Percentiles rank a stretch among this genome's conserved stretches.
These are phyloP conservation scores for Copidosoma floridanum DNA, from an alignment of 1,140 invertebrate genomes.

Conservation along the genomic window DNA sequence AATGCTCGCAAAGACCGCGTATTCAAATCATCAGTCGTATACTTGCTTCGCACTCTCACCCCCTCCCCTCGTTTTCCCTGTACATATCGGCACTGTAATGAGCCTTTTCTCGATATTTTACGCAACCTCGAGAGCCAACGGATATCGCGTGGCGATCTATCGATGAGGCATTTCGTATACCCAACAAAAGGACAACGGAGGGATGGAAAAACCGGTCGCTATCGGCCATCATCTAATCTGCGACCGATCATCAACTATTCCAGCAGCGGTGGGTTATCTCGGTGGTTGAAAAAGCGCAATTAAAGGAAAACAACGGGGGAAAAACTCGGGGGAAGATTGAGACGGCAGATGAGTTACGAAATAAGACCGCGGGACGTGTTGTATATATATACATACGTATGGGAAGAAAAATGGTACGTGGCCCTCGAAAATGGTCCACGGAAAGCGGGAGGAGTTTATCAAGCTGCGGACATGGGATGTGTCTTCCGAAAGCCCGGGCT, in stretches of 20 bases:
- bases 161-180: no score
- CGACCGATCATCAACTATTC: constrained; percentile 4
- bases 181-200: background rate
- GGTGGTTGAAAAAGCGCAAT: background rate
- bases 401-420: constrained; percentile 20
- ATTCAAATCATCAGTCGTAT: no score
- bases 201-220: background rate
- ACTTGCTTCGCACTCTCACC: no score
- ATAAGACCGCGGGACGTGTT: background rate
- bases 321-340: background rate
- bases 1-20: background rate
- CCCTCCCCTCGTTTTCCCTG: no score
- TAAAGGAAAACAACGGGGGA: background rate
- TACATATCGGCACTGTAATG: no score
- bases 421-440: background rate
- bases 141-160: no score
- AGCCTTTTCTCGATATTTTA: no score
- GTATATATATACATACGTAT: no score
- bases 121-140: no score
- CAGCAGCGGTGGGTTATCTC: no score
- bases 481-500: no score
- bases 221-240: background rate
- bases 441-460: constrained; percentile 6
- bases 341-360: background rate
- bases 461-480: constrained; percentile 7